These are phyloP conservation scores for Archips xylosteana DNA, from an alignment of 2,888 invertebrate genomes.

Conservation along the genomic window DNA sequence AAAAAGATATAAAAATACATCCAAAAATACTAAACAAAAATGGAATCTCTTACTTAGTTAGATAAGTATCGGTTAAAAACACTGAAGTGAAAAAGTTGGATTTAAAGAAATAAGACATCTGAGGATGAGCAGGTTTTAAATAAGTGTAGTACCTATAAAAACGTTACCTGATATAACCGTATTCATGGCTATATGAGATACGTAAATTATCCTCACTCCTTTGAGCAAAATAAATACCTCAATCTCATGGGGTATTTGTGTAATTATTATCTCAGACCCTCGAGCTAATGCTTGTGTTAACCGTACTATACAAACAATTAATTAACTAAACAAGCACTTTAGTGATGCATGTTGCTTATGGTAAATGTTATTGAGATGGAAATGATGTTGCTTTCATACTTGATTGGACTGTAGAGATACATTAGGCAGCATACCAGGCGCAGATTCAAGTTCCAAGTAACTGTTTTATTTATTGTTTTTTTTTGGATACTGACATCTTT, in stretches of 20 bases:
- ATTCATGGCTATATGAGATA: neutral
- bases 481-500: neutral
- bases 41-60: too few species aligned
- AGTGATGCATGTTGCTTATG: neutral
- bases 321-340: neutral
- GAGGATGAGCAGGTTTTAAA: too few species aligned
- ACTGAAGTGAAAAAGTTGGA: too few species aligned
- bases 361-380: neutral
- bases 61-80: too few species aligned
- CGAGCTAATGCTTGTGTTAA: constrained; percentile 27
- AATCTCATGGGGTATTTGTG: constrained; percentile 15
- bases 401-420: neutral
- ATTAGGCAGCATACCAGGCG: too few species aligned
- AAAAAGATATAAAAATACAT: too few species aligned
- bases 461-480: too few species aligned
- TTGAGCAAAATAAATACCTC: constrained; percentile 11
- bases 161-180: too few species aligned
- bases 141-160: too few species aligned
- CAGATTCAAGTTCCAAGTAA: too few species aligned
- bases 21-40: too few species aligned
- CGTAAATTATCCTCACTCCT: neutral
- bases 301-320: neutral
- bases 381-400: neutral
- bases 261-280: constrained; percentile 26
- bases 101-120: too few species aligned